Evolutionary conservation across 2,888 invertebrate species (phyloP), one percentile per base, ranked within the genome.

Genomic region (Lepas anatifera): DNA sequence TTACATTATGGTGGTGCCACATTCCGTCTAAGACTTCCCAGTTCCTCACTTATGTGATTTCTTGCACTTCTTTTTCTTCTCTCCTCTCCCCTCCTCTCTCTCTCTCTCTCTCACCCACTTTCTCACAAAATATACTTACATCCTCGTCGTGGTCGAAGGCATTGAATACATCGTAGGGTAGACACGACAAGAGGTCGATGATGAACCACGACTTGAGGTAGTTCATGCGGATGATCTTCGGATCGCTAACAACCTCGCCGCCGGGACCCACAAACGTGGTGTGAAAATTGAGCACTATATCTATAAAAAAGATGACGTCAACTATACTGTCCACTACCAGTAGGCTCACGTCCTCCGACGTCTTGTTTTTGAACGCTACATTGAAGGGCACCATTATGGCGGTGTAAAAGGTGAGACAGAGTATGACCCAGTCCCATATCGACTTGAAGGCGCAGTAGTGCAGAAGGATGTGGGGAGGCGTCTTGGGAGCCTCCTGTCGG

Each of bases 131-230:
- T n/a, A 22, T 35, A 58, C 87, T 87, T 82, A 89, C 88, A 81
- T 93, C 97, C 84, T 98, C 97, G 81, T 96, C 97, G 82, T 97
- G 95, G 83, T 98, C 98, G 85, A 99, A 99, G 77, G 98, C 98
- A 83, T 99, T 99, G 88, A 99, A 99, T 78, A 99, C 97, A 84
- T 99, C 99, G 83, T 99, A 99, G 75, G 99, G 99, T 82, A 99
- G 87, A 83, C 99, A 99, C 78, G 97, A 97, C 75, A 99, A 87
- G 79, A 99, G 86, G 83, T 99, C 99, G 80, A 99, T 97, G 78
- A 99, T 89, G 84, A 99, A 99, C 99, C 99, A 99, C 76, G 96
- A 96, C 83, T 95, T 95, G 78, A 99, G 86, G 84, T 99, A 99
- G 85, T 99, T 99, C 89, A 94, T 94, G 78, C 95, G 86, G 81